These are phyloP conservation scores for Trididemnum miniatum DNA, from an alignment of 23 tunicate species.

Conservation along the genomic window DNA sequence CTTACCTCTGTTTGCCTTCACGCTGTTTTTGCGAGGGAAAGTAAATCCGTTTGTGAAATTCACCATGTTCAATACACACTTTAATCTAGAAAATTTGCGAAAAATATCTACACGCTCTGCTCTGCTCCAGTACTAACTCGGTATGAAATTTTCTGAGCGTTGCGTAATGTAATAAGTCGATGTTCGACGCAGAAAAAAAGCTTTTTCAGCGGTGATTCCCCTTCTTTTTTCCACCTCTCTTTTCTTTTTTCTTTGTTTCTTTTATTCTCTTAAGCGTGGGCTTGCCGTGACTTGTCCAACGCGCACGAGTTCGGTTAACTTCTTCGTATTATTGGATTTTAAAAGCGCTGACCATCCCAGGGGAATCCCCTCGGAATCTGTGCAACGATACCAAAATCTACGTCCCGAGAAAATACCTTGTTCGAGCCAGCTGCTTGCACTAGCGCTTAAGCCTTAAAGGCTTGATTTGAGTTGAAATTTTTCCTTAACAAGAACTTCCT, in stretches of 20 bases:
- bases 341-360: not conserved
- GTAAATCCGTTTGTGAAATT: not conserved
- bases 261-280: not conserved
- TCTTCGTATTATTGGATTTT: not conserved
- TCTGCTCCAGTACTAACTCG: not conserved
- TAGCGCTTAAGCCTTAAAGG: too few species aligned
- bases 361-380: constrained; percentile 4
- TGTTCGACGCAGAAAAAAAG: not conserved
- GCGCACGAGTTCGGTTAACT: not conserved
- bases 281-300: constrained; percentile 3
- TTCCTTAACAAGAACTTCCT: too few species aligned
- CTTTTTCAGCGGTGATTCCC: not conserved
- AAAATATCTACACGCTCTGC: not conserved
- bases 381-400: not conserved
- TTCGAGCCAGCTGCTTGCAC: too few species aligned
- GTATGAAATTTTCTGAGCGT: not conserved
- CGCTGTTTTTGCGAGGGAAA: not conserved
- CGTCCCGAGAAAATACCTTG: not conserved
- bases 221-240: not conserved
- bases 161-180: not conserved
- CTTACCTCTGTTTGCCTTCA: not conserved
- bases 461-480: too few species aligned
- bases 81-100: not conserved
- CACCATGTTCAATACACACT: not conserved
- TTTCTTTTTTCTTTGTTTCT: not conserved